Percentiles rank a stretch among this genome's conserved stretches.
phyloP scores from a whole-genome alignment of 1,140 invertebrate genomes.

The Eciton burchellii region DNA sequence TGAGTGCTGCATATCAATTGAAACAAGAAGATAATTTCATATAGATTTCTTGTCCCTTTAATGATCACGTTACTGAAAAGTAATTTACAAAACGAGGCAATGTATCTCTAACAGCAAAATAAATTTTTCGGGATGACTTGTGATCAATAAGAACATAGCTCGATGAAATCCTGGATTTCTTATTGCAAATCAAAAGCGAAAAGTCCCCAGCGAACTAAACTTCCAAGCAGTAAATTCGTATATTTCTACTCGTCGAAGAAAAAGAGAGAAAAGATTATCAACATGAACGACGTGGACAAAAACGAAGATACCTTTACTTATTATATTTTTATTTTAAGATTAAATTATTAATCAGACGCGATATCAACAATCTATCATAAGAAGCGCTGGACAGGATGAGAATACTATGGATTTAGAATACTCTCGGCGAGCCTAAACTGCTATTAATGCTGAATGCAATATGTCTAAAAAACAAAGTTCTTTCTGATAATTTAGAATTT shows the following conservation, averaged over 20 bases:
- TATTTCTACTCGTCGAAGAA: too few species aligned
- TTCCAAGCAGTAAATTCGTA: not conserved
- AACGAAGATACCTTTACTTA: too few species aligned
- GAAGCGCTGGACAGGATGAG: not conserved
- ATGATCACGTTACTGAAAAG: not conserved
- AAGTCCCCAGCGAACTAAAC: not conserved
- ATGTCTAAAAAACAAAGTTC: slow-evolving; percentile 15
- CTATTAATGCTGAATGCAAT: slow-evolving; percentile 41
- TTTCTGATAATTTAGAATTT: slow-evolving; percentile 48
- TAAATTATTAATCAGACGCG: too few species aligned
- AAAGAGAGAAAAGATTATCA: not conserved
- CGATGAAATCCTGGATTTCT: not conserved
- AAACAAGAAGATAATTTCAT: not conserved
- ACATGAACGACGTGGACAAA: not conserved
- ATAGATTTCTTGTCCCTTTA: not conserved
- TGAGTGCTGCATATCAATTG: not conserved
- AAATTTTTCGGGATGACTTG: not conserved
- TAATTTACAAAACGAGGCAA: not conserved
- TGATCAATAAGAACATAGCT: not conserved
- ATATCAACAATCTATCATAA: not conserved
- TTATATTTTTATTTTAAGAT: too few species aligned
- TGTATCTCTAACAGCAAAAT: not conserved
- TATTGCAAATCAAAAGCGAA: not conserved
- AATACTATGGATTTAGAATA: not conserved
- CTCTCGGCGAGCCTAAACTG: not conserved